Base-by-base conservation (phyloP, 2,113 vertebrate genomes). In the Pleuronectes platessa region DNA sequence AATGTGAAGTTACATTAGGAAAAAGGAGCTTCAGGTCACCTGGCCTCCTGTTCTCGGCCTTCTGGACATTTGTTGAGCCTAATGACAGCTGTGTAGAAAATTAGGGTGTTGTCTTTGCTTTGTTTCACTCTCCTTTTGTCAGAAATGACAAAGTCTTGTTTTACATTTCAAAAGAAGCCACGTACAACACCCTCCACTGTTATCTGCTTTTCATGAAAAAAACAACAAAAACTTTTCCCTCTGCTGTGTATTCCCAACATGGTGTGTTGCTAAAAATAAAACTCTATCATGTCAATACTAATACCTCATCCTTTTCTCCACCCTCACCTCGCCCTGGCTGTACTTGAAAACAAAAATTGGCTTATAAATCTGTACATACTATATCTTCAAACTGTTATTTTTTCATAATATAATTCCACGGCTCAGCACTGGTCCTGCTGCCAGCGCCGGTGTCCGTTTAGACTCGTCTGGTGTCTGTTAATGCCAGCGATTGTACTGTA, bases 401-500 rank as follows among this genome's bases (percentile, higher is more conserved):
- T 74, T 60, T 69, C 27, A 10, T 60, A 9, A 26, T 42, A 23
- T 71, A 26, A 63, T 37, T 77, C 51, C 8, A 58, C 23, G 40
- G 26, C 27, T 64, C 55, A 58, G 37, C 20, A 12, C 3, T 21
- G 20, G 59, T 15, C 55, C 47, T 26, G 35, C 66, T 14, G 21
- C 37, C 68, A 62, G 63, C 42, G 2, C 35, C 77, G 2, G 49
- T 68, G 72, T 89, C 67, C 65, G 84, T 88, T 84, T 71, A 82
- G 78, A 73, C 78, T 67, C 59, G 79, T 78, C 42, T 6, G 2
- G 75, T 87, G 76, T 86, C 77, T 87, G 79, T 76, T 81, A 71
- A 81, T 74, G 74, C 15, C n/a, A 64, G 42, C 81, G 69, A 76
- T 84, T 89, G 86, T 85, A 72, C 76, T 81, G 82, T 87, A 90